Evolutionary conservation across 2,797 vertebrate genomes (phyloP).

Genomic region (Urocyon cinereoargenteus): DNA sequence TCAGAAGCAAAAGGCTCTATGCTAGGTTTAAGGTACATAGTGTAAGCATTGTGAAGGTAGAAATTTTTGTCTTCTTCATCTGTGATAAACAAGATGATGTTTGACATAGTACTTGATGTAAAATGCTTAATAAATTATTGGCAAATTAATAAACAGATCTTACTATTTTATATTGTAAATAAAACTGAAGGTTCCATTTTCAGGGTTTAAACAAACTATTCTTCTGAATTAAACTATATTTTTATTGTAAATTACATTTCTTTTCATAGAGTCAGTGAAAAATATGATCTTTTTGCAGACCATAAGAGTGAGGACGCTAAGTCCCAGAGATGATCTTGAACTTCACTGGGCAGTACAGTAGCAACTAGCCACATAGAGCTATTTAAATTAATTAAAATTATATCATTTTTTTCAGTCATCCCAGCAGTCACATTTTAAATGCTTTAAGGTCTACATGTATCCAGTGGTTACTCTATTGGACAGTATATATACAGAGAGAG

Average conservation of each 20-base stretch:
- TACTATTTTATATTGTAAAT: constrained; percentile 37
- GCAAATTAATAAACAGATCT: not conserved
- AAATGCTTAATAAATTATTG: constrained; percentile 34
- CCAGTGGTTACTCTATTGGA: not conserved
- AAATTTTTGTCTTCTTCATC: not conserved
- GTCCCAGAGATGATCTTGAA: constrained; percentile 14
- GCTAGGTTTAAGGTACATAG: not conserved
- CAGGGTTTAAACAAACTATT: not conserved
- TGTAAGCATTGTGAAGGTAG: not conserved
- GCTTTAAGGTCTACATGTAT: not conserved
- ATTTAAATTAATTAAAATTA: constrained; percentile 46
- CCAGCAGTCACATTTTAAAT: not conserved
- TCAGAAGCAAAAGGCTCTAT: not conserved
- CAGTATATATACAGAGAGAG: not conserved
- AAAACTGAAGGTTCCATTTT: not conserved
- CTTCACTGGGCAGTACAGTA: not conserved
- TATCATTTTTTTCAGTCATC: constrained; percentile 5
- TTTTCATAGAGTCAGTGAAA: not conserved
- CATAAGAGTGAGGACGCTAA: not conserved
- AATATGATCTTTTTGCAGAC: not conserved
- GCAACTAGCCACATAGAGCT: not conserved
- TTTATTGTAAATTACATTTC: not conserved
- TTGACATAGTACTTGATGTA: not conserved
- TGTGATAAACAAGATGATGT: not conserved
- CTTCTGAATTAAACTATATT: not conserved